phyloP scores from a whole-genome alignment of 1,140 invertebrate species.

The Amphibalanus amphitrite region DNA sequence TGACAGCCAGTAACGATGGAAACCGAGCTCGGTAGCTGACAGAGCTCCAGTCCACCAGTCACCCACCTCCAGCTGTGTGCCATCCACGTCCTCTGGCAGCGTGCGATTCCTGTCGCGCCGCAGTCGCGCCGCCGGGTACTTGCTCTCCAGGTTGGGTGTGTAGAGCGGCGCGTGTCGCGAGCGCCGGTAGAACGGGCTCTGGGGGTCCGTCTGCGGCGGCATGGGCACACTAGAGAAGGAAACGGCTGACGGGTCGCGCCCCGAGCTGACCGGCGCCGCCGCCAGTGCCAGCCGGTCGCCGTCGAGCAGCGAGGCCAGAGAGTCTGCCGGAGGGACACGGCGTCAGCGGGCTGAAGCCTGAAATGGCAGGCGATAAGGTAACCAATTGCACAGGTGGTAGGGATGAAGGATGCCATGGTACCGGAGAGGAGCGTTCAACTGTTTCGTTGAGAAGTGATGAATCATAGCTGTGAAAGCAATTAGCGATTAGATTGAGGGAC shows the following conservation, averaged over 20 bases:
- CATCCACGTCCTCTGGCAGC: conserved; percentile 87
- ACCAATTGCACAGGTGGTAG: no score
- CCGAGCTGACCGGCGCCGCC: no score
- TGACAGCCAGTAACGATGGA: no score
- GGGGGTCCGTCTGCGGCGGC: background rate
- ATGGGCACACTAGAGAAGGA: background rate
- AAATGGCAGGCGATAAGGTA: no score
- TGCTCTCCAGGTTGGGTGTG: conserved; percentile 54
- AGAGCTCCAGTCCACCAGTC: no score
- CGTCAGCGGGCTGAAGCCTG: no score
- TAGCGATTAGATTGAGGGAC: no score
- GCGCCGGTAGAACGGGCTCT: background rate
- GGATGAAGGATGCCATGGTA: no score
- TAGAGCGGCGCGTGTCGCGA: background rate
- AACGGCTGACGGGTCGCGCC: background rate
- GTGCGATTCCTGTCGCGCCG: conserved; percentile 91
- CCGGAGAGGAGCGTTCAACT: no score
- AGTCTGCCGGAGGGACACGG: background rate
- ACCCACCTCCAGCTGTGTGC: conserved; percentile 86
- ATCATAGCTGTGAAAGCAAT: no score
- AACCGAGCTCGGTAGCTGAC: no score
- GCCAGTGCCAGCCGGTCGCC: background rate
- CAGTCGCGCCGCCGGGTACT: conserved; percentile 70
- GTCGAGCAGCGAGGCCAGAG: background rate
- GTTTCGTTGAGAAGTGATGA: no score